Conservation (phyloP, 1,140 invertebrate species). For the Bombyx mandarina region DNA sequence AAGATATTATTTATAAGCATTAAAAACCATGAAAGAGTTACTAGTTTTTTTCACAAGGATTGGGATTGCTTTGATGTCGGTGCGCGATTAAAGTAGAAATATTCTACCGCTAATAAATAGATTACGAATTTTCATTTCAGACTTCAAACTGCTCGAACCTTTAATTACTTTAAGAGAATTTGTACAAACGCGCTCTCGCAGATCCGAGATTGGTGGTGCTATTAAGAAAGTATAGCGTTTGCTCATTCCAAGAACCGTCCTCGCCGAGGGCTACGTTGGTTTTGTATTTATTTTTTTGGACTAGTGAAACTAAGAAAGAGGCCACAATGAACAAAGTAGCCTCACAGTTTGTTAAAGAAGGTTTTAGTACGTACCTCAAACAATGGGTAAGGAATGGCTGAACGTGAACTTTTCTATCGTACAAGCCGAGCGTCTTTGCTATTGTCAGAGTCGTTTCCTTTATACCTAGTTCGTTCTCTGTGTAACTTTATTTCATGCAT, state of each 20-base stretch:
- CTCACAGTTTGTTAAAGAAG: slow-evolving; percentile 10
- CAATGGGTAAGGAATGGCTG: slow-evolving; percentile 29
- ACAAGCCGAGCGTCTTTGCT: slow-evolving; percentile 44
- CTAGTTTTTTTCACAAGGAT: too few relatives aligned
- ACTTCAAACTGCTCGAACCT: slow-evolving; percentile 50
- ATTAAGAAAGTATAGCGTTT: slow-evolving; percentile 46
- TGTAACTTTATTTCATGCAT: slow-evolving; percentile 35
- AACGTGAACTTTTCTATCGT: slow-evolving; percentile 55
- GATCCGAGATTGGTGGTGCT: slow-evolving; percentile 45
- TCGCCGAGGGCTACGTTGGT: too few relatives aligned
- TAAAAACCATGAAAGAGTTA: too few relatives aligned
- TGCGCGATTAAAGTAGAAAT: too few relatives aligned
- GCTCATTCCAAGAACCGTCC: slow-evolving; percentile 13
- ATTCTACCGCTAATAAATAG: slow-evolving; percentile 25
- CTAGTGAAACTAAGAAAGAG: too few relatives aligned
- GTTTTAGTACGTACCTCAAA: slow-evolving; percentile 35
- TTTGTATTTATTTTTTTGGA: too few relatives aligned
- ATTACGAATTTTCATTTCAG: slow-evolving; percentile 46
- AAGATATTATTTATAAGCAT: too few relatives aligned
- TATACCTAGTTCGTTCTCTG: slow-evolving; percentile 55
- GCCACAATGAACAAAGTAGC: too few relatives aligned
- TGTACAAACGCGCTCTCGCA: slow-evolving; percentile 42
- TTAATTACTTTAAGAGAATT: slow-evolving; percentile 57
- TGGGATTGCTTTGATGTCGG: too few relatives aligned
- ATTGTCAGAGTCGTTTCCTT: slow-evolving; percentile 59